Conservation (phyloP, 2,888 invertebrate genomes). For the Brachypalpus laphriformis region DNA sequence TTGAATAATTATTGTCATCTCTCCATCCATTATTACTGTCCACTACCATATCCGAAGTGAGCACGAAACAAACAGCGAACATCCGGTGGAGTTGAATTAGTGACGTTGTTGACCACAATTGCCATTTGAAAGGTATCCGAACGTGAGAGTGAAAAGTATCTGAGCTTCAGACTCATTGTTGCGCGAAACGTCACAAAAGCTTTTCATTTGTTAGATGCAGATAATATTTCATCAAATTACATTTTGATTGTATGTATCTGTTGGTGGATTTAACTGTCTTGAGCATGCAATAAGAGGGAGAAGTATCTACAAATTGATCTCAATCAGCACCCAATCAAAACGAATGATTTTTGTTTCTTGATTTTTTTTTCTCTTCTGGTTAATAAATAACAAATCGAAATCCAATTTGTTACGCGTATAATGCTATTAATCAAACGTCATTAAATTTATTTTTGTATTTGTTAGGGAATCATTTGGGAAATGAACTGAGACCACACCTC, state of each 20-base stretch:
- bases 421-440: slow-evolving; percentile 19
- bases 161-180: slow-evolving; percentile 44
- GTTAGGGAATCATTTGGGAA: background rate
- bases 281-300: slow-evolving; percentile 13
- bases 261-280: background rate
- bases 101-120: slow-evolving; percentile 4
- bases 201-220: background rate
- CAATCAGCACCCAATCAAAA: slow-evolving; percentile 54
- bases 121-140: background rate
- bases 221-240: background rate
- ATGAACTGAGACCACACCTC: slow-evolving; percentile 38
- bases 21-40: slow-evolving; percentile 28
- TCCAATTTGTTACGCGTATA: slow-evolving; percentile 37
- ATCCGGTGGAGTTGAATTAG: slow-evolving; percentile 42
- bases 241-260: slow-evolving; percentile 10
- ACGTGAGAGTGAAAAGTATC: background rate
- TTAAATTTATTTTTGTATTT: background rate
- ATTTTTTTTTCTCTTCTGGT: background rate
- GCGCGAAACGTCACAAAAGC: slow-evolving; percentile 47
- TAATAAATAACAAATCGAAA: slow-evolving; percentile 38
- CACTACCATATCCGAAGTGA: slow-evolving; percentile 34
- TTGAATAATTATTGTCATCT: slow-evolving; percentile 51
- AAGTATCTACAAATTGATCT: slow-evolving; percentile 21
- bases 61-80: background rate
- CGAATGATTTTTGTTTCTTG: slow-evolving; percentile 38